These are phyloP conservation scores for Calonectris borealis DNA, from an alignment of 2,113 vertebrate genomes.

Conservation along the genomic window DNA sequence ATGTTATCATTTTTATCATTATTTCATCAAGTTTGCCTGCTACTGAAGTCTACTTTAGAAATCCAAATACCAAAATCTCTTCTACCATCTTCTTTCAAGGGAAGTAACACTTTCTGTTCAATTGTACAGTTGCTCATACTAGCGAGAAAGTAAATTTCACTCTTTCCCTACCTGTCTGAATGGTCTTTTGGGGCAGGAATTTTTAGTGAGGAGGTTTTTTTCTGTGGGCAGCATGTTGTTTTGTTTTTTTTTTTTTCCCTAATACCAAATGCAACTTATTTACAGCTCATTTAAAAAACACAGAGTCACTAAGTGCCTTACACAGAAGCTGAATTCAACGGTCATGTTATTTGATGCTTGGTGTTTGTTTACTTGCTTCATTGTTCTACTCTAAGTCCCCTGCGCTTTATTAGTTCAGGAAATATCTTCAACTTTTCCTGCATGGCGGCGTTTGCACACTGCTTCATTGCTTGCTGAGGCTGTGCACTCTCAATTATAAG, in stretches of 20 bases:
- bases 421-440: slow-evolving; percentile 52
- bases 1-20: neutral
- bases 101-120: neutral
- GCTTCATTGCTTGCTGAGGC: slow-evolving; percentile 33
- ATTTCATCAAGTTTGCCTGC: neutral
- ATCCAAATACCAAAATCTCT: neutral
- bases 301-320: neutral
- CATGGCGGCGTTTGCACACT: slow-evolving; percentile 18
- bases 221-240: neutral
- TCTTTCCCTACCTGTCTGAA: neutral
- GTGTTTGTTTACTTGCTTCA: slow-evolving; percentile 42
- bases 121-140: neutral
- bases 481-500: slow-evolving; percentile 62
- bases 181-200: neutral
- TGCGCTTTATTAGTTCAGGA: slow-evolving; percentile 61
- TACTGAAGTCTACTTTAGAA: neutral
- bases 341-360: neutral
- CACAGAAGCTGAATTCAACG: neutral
- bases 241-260: neutral
- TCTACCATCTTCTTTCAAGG: neutral
- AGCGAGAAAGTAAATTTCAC: neutral
- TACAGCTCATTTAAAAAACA: slow-evolving; percentile 29
- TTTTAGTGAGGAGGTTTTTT: neutral
- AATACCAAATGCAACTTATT: neutral
- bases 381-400: slow-evolving; percentile 40